Conservation (phyloP, 1,140 invertebrate genomes). For the Anastrepha obliqua region DNA sequence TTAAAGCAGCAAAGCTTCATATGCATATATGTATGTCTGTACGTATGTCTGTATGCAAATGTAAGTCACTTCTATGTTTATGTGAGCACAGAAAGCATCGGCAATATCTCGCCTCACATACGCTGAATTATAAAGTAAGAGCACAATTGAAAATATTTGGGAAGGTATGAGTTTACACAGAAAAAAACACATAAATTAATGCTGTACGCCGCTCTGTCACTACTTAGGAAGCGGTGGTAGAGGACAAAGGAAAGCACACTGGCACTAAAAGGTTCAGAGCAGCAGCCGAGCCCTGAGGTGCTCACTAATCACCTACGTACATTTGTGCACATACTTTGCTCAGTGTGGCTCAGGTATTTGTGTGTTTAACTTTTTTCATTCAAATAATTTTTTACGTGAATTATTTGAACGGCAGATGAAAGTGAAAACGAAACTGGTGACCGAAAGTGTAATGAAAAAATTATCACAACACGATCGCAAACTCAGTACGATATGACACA, state of each 20-base stretch:
- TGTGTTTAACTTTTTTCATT: not conserved
- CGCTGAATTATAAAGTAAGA: not conserved
- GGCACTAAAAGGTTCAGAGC: not conserved
- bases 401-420: not conserved
- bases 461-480: not conserved
- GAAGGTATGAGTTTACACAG: not conserved
- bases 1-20: not conserved
- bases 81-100: too few species aligned
- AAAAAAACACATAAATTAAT: not conserved
- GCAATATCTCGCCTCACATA: too few species aligned
- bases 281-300: not conserved
- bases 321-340: not conserved
- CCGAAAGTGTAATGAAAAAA: not conserved
- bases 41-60: too few species aligned
- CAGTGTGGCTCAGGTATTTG: not conserved
- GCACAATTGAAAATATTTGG: not conserved
- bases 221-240: not conserved
- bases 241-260: not conserved
- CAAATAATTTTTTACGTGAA: not conserved
- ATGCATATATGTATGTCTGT: too few species aligned
- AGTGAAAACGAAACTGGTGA: slow-evolving; percentile 21
- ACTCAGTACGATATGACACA: not conserved
- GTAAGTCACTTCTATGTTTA: too few species aligned
- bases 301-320: not conserved
- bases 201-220: not conserved